phyloP scores from a whole-genome alignment of 2,888 invertebrate genomes.

The Hirtodrosophila alboralis region DNA sequence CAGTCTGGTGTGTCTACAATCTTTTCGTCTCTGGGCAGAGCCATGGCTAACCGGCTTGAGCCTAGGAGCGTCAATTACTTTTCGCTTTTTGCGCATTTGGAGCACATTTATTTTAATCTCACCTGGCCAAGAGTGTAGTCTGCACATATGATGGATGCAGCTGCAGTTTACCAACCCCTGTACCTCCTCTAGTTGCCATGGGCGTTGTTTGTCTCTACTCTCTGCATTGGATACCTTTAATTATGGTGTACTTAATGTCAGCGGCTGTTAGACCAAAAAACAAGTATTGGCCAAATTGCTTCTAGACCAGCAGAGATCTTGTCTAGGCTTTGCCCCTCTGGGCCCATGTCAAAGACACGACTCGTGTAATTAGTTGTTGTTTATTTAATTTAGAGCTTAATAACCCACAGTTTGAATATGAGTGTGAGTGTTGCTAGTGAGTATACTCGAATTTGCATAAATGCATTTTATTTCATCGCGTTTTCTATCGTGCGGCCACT shows the following conservation, averaged over 20 bases:
- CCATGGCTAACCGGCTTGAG: slow-evolving; percentile 48
- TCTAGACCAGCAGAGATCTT: slow-evolving; percentile 1
- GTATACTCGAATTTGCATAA: slow-evolving; percentile 39
- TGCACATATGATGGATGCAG: slow-evolving; percentile 46
- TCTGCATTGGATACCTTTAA: slow-evolving; percentile 63
- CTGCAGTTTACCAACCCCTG: slow-evolving; percentile 18
- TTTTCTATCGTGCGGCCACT: not conserved
- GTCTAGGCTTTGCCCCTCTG: slow-evolving; percentile 1
- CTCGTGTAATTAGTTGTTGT: slow-evolving; percentile 66
- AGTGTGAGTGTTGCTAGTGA: slow-evolving; percentile 10
- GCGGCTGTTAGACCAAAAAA: slow-evolving; percentile 66
- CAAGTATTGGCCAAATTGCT: slow-evolving; percentile 52
- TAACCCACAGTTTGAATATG: slow-evolving; percentile 25
- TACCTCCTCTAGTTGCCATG: not conserved
- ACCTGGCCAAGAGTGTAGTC: slow-evolving; percentile 52
- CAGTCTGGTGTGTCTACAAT: slow-evolving; percentile 13
- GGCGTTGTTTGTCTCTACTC: slow-evolving; percentile 20
- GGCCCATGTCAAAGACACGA: slow-evolving; percentile 33
- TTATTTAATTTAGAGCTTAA: slow-evolving; percentile 59
- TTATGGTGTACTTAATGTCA: slow-evolving; percentile 77
- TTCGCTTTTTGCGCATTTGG: slow-evolving; percentile 80
- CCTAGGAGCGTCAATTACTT: slow-evolving; percentile 73
- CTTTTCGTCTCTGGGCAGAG: not conserved
- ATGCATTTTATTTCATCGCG: slow-evolving; percentile 16
- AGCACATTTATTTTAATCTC: slow-evolving; percentile 81